phyloP scores from a whole-genome alignment of 2,888 invertebrate genomes.

The Pyralis farinalis region DNA sequence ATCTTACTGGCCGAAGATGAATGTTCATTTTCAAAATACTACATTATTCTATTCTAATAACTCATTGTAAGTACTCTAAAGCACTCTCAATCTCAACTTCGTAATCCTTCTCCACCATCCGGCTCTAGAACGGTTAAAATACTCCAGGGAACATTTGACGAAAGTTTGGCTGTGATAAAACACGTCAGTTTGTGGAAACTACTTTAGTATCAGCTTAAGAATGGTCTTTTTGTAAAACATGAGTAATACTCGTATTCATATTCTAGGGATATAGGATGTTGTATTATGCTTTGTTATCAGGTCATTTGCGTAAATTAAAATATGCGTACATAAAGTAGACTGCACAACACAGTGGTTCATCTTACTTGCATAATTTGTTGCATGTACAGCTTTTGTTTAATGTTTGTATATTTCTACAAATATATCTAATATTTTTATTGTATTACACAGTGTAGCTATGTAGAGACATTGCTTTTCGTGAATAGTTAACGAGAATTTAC shows the following conservation, averaged over 20 bases:
- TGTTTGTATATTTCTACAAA: constrained; percentile 9
- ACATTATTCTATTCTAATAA: not conserved
- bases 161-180: not conserved
- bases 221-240: no score
- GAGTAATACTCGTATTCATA: no score
- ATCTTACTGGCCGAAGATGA: no score
- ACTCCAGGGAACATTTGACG: not conserved
- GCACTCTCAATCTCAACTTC: not conserved
- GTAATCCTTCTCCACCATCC: not conserved
- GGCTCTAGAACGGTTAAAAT: not conserved
- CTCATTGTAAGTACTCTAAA: not conserved
- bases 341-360: not conserved
- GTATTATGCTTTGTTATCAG: no score
- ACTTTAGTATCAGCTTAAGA: no score
- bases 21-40: not conserved
- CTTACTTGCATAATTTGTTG: not conserved
- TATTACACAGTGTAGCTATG: constrained; percentile 29
- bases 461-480: constrained; percentile 11
- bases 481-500: constrained; percentile 11
- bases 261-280: no score
- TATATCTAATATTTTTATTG: constrained; percentile 29
- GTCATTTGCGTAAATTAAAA: no score
- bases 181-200: not conserved
- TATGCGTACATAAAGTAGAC: no score
- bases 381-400: constrained; percentile 2